Percentiles rank a stretch among this genome's conserved stretches.
Conservation (phyloP, 2,797 vertebrate genomes). For the Rhinoraja longicauda region DNA sequence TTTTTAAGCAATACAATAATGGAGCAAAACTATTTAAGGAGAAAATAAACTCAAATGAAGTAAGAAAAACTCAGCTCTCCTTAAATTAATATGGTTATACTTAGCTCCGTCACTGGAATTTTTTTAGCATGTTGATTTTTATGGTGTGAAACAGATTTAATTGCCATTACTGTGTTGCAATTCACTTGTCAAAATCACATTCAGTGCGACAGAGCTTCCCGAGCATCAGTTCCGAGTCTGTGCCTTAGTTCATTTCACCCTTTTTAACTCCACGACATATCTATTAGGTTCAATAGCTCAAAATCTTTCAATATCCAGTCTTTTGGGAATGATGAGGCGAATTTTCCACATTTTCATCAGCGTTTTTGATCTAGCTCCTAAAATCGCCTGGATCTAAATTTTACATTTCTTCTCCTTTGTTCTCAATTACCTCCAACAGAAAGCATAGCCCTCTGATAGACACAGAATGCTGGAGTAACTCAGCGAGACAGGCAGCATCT, state of each 20-base stretch:
- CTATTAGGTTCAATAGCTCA: not conserved
- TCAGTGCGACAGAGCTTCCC: not conserved
- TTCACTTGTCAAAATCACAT: not conserved
- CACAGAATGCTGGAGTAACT: too few relatives aligned
- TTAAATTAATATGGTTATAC: not conserved
- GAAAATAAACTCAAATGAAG: not conserved
- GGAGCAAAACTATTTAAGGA: not conserved
- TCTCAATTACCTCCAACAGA: not conserved
- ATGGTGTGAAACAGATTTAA: not conserved
- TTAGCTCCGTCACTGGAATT: not conserved
- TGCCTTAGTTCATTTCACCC: not conserved
- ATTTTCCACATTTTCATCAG: not conserved
- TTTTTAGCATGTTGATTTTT: not conserved
- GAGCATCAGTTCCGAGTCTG: not conserved
- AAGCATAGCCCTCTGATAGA: not conserved
- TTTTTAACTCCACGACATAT: not conserved
- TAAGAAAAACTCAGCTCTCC: not conserved
- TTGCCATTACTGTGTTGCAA: not conserved
- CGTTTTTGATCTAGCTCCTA: not conserved
- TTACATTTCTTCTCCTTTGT: not conserved
- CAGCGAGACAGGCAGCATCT: too few relatives aligned
- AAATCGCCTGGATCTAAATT: not conserved
- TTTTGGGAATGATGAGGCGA: not conserved
- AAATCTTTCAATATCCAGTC: too few relatives aligned
- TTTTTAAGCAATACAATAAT: not conserved